Evolutionary conservation across 2,113 vertebrate species (phyloP).

Genomic region (Oxyruncus cristatus): DNA sequence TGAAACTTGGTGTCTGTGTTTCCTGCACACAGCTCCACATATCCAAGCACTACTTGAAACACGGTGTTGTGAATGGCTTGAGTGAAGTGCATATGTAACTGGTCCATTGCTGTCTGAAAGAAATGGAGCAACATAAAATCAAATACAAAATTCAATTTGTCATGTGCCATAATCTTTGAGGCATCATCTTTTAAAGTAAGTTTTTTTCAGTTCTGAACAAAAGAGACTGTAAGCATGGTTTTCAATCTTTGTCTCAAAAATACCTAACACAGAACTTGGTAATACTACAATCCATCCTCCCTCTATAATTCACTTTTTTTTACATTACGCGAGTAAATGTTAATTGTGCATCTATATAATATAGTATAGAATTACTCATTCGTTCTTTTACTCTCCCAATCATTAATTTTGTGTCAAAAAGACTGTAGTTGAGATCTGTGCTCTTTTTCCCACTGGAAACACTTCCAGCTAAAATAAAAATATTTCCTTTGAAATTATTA

Average conservation of each 20-base stretch:
- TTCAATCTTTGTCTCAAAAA: not conserved
- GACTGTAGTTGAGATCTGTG: not conserved
- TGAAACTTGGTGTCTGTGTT: constrained; percentile 98
- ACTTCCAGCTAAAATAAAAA: not conserved
- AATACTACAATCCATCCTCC: not conserved
- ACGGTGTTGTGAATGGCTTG: constrained; percentile 99
- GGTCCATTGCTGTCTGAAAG: constrained; percentile 96
- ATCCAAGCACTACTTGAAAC: constrained; percentile 97
- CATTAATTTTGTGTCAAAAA: not conserved
- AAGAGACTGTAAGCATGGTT: not conserved
- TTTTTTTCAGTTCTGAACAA: not conserved
- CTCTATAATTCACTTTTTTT: not conserved
- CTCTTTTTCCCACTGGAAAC: not conserved
- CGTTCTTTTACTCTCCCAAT: not conserved
- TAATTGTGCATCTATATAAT: not conserved
- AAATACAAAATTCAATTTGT: not conserved
- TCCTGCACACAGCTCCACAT: constrained; percentile 95
- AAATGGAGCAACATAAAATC: constrained; percentile 5
- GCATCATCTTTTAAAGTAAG: not conserved
- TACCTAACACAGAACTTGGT: not conserved
- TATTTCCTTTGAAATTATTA: not conserved
- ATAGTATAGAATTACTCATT: not conserved
- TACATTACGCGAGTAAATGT: not conserved
- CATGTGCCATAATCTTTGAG: not conserved
- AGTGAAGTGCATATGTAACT: constrained; percentile 99